These are phyloP conservation scores for Tetraodon nigroviridis DNA, from an alignment of 2,113 vertebrate species.

Conservation along the genomic window DNA sequence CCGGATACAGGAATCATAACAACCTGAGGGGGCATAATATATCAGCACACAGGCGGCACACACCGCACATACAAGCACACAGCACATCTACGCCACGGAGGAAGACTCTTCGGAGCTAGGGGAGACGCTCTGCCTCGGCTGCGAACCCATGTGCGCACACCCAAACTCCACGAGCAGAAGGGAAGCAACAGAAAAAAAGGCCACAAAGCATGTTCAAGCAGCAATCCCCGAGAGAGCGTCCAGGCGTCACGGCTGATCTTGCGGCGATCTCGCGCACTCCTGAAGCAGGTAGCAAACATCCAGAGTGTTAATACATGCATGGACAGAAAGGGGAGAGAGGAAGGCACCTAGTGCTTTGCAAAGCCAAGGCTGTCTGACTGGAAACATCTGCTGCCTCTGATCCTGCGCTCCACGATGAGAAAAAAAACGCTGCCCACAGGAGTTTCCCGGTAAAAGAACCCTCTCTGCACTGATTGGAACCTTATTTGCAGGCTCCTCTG, in stretches of 20 bases:
- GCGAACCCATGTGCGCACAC: slow-evolving; percentile 58
- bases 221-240: slow-evolving; percentile 48
- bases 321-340: slow-evolving; percentile 67
- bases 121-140: slow-evolving; percentile 30
- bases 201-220: slow-evolving; percentile 58
- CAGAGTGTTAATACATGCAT: slow-evolving; percentile 66
- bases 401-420: slow-evolving; percentile 59
- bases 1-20: slow-evolving; percentile 94
- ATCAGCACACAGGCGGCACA: slow-evolving; percentile 76
- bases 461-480: slow-evolving; percentile 53
- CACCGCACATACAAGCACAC: slow-evolving; percentile 77
- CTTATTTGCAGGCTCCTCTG: slow-evolving; percentile 36
- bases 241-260: slow-evolving; percentile 47
- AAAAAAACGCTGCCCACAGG: slow-evolving; percentile 43
- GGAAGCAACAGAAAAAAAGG: slow-evolving; percentile 51
- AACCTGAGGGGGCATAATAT: slow-evolving; percentile 84
- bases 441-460: slow-evolving; percentile 41
- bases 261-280: slow-evolving; percentile 39
- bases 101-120: slow-evolving; percentile 28
- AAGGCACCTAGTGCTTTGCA: slow-evolving; percentile 80
- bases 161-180: slow-evolving; percentile 43
- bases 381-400: slow-evolving; percentile 75
- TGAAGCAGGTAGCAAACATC: slow-evolving; percentile 64
- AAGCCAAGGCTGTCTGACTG: slow-evolving; percentile 79
- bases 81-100: slow-evolving; percentile 65